phyloP scores from a whole-genome alignment of 2,888 invertebrate species.

The Autographa gamma region DNA sequence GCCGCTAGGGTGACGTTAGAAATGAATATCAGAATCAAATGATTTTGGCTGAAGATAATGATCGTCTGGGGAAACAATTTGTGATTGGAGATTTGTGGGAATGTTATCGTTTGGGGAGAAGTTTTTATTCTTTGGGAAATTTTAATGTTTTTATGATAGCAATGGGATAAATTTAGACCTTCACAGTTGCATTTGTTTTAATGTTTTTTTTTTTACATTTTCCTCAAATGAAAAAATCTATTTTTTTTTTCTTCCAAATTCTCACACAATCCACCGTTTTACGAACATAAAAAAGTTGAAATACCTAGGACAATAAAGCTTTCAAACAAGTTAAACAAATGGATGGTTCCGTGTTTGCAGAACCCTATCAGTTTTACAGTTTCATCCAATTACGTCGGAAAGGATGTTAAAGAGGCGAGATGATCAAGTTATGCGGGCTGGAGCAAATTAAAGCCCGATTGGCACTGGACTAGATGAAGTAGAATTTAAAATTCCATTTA shows the following conservation, averaged over 20 bases:
- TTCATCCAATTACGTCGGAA: slow-evolving; percentile 43
- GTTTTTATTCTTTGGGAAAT: neutral
- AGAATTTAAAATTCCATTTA: slow-evolving; percentile 7
- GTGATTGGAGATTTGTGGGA: neutral
- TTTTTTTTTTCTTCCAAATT: neutral
- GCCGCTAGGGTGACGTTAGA: slow-evolving; percentile 38
- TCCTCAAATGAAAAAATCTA: neutral
- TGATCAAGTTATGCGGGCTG: slow-evolving; percentile 33
- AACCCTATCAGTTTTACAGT: slow-evolving; percentile 9
- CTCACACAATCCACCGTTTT: too few species aligned
- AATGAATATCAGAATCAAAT: slow-evolving; percentile 25
- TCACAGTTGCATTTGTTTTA: neutral
- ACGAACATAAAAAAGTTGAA: neutral
- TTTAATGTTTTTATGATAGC: too few species aligned
- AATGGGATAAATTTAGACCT: too few species aligned
- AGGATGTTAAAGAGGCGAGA: slow-evolving; percentile 30
- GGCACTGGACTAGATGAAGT: slow-evolving; percentile 10
- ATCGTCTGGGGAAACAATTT: slow-evolving; percentile 17
- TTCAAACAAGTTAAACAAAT: neutral
- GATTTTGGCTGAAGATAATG: slow-evolving; percentile 36
- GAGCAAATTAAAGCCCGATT: slow-evolving; percentile 26
- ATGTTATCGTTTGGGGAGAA: neutral
- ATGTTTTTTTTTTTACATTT: neutral
- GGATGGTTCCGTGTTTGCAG: neutral
- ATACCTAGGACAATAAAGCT: neutral